A percentile compares a stretch with the other conserved stretches of the same genome.
These are phyloP conservation scores for Eudasyphora cyanicolor DNA, from an alignment of 2,888 invertebrate genomes.

Conservation along the genomic window DNA sequence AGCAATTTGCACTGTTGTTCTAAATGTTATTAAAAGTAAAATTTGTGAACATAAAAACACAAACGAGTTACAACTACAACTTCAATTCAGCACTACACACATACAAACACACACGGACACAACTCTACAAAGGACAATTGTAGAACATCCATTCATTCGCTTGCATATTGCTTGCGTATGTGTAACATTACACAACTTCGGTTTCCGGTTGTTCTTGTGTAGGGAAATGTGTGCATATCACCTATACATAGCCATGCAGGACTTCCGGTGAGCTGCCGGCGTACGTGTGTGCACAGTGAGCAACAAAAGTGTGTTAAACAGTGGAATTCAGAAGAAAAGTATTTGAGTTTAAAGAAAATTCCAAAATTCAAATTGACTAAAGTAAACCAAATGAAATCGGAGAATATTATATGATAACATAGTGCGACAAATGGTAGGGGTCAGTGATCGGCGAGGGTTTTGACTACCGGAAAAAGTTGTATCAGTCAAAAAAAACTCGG, in stretches of 20 bases:
- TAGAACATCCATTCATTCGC: background rate
- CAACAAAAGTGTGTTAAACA: background rate
- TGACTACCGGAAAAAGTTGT: too few relatives aligned
- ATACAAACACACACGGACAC: background rate
- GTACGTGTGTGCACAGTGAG: background rate
- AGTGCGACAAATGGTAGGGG: too few relatives aligned
- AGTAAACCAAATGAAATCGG: background rate
- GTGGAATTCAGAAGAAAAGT: too few relatives aligned
- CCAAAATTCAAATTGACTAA: too few relatives aligned
- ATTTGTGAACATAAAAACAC: constrained; percentile 44
- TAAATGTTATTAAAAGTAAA: constrained; percentile 59
- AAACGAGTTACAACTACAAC: constrained; percentile 14
- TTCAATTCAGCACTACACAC: constrained; percentile 17
- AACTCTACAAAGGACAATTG: background rate
- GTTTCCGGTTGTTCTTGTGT: constrained; percentile 1
- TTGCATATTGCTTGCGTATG: background rate
- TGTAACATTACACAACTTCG: background rate
- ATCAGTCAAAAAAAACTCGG: background rate
- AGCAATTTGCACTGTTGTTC: constrained; percentile 74
- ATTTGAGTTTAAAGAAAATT: too few relatives aligned
- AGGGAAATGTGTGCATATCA: background rate
- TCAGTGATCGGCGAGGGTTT: too few relatives aligned
- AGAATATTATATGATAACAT: background rate
- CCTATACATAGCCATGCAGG: background rate
- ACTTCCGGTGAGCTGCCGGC: too few relatives aligned